Conservation (phyloP, 2,888 invertebrate species). For the Orthosia cruda region DNA sequence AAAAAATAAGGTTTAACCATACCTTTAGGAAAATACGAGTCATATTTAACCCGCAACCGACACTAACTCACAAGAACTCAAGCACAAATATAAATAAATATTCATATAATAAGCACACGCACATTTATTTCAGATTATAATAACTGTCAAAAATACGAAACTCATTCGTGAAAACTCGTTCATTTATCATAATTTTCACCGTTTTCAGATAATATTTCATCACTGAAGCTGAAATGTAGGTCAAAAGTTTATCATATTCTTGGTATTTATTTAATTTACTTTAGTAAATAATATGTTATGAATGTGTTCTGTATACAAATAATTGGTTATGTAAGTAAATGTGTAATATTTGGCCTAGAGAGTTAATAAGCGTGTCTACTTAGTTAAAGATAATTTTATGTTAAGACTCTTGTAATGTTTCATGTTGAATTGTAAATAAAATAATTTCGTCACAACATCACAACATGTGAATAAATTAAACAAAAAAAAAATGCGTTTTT, state of each 20-base stretch:
- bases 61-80: not conserved
- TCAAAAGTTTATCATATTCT: conserved; percentile 3
- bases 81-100: conserved; percentile 18
- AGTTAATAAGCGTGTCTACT: not conserved
- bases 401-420: not conserved
- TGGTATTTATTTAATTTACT: not conserved
- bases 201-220: conserved; percentile 46
- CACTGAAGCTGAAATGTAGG: conserved; percentile 13
- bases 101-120: not conserved
- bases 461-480: too few relatives aligned
- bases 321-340: not conserved
- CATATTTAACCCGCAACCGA: not conserved
- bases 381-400: not conserved
- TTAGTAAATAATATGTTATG: not conserved
- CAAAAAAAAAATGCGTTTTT: too few relatives aligned
- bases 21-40: not conserved
- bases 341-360: not conserved
- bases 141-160: conserved; percentile 54
- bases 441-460: too few relatives aligned
- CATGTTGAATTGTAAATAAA: too few relatives aligned
- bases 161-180: conserved; percentile 6
- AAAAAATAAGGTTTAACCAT: not conserved
- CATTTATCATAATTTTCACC: conserved; percentile 40
- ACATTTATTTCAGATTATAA: conserved; percentile 35
- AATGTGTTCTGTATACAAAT: not conserved